Percentiles rank a stretch among this genome's conserved stretches.
Conservation (phyloP, 2,888 invertebrate species). For the Lysandra coridon region DNA sequence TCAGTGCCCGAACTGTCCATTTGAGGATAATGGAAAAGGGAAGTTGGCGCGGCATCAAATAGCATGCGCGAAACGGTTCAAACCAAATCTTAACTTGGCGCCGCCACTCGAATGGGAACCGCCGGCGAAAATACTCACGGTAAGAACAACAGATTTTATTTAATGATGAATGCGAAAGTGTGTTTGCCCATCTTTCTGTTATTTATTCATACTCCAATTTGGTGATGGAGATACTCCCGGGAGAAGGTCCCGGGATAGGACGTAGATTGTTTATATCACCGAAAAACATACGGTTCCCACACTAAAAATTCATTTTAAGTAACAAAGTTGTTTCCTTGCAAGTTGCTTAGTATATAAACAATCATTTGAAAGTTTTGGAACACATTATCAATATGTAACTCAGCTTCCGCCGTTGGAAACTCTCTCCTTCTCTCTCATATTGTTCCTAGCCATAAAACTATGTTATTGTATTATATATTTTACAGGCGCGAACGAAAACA, state of each 20-base stretch:
- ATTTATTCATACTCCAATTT: not conserved
- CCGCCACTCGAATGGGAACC: conserved; percentile 96
- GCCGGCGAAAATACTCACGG: conserved; percentile 94
- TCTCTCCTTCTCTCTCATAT: too few relatives aligned
- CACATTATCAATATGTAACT: too few relatives aligned
- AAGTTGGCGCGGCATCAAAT: conserved; percentile 93
- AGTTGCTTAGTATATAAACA: too few relatives aligned
- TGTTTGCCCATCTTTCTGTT: not conserved
- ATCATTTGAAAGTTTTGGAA: too few relatives aligned
- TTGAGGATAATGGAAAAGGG: conserved; percentile 95
- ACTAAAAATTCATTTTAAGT: too few relatives aligned
- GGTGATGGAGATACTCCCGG: too few relatives aligned
- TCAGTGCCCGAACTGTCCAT: conserved; percentile 95
- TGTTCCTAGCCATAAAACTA: too few relatives aligned
- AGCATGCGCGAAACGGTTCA: conserved; percentile 93
- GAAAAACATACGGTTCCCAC: too few relatives aligned
- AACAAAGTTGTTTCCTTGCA: too few relatives aligned
- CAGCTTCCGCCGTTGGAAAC: too few relatives aligned
- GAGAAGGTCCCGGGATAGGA: too few relatives aligned
- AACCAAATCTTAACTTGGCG: conserved; percentile 91
- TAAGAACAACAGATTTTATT: conserved; percentile 59
- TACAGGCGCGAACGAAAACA: conserved; percentile 19
- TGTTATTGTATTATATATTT: not conserved
- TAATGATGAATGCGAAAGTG: not conserved
- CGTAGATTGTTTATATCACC: too few relatives aligned